Evolutionary conservation across 2,113 vertebrate species (phyloP).

Genomic region (Atlantisia rogersi): DNA sequence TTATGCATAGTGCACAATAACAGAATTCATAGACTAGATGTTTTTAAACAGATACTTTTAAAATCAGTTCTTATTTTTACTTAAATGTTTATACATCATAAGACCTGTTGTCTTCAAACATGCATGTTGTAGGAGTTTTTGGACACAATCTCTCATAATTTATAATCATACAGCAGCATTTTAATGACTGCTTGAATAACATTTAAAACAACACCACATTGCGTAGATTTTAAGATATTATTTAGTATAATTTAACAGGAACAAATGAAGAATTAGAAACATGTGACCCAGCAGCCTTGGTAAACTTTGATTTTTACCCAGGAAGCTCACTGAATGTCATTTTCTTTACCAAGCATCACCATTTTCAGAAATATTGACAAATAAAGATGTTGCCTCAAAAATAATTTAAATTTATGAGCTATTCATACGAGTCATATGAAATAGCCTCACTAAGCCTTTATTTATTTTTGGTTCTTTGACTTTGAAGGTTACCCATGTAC

Average conservation of each 20-base stretch:
- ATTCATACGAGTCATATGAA: neutral
- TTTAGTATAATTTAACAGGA: neutral
- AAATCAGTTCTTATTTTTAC: neutral
- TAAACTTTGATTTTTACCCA: neutral
- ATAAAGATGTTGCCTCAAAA: neutral
- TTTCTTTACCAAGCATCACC: neutral
- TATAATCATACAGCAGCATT: neutral
- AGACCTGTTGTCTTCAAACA: neutral
- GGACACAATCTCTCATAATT: neutral
- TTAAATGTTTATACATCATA: conserved; percentile 11
- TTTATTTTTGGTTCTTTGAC: neutral
- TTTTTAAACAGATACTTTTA: neutral
- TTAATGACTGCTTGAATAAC: neutral
- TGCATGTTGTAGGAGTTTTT: neutral
- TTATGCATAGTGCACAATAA: neutral
- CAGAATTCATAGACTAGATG: neutral
- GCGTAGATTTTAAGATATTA: neutral
- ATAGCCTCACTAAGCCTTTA: neutral
- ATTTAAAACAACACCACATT: neutral
- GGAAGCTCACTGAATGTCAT: neutral
- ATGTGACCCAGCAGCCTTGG: neutral
- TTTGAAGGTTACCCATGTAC: neutral
- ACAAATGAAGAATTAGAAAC: neutral
- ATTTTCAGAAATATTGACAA: neutral
- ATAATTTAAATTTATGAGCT: neutral